Conservation (phyloP, 2,797 vertebrate genomes). For the Protonibea diacanthus region DNA sequence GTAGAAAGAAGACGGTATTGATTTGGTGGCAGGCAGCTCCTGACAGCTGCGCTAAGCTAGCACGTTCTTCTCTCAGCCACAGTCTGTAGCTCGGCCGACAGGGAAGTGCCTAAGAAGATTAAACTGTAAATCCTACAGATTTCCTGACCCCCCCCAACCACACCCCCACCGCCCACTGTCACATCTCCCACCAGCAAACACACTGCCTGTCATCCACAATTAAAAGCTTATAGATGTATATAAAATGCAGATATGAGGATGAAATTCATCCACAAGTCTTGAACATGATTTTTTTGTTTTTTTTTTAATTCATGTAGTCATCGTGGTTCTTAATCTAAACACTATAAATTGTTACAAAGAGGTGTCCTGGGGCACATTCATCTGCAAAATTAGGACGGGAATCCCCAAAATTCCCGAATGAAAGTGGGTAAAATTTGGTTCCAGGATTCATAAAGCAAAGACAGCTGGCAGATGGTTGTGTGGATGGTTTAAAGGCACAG, state of each 20-base stretch:
- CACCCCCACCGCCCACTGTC: neutral
- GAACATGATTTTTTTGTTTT: neutral
- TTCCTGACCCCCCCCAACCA: slow-evolving; percentile 42
- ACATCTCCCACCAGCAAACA: slow-evolving; percentile 5
- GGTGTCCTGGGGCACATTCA: neutral
- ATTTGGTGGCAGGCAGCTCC: slow-evolving; percentile 69
- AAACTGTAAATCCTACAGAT: slow-evolving; percentile 71
- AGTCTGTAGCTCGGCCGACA: slow-evolving; percentile 55
- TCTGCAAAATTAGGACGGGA: neutral
- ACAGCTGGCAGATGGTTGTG: neutral
- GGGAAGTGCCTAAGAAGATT: slow-evolving; percentile 73
- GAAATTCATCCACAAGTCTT: neutral
- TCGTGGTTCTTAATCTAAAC: neutral
- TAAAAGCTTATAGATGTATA: slow-evolving; percentile 21
- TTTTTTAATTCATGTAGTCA: neutral
- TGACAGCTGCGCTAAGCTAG: slow-evolving; percentile 74
- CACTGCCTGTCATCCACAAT: neutral
- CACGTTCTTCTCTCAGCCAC: slow-evolving; percentile 49
- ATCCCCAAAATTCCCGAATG: neutral
- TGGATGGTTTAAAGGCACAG: neutral
- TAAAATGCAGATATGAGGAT: slow-evolving; percentile 16
- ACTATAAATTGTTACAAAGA: neutral
- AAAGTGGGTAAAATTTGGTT: neutral
- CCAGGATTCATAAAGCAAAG: neutral
- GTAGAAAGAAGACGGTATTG: slow-evolving; percentile 64